Evolutionary conservation across 2,113 vertebrate species (phyloP).

Genomic region (Coregonus clupeaformis): DNA sequence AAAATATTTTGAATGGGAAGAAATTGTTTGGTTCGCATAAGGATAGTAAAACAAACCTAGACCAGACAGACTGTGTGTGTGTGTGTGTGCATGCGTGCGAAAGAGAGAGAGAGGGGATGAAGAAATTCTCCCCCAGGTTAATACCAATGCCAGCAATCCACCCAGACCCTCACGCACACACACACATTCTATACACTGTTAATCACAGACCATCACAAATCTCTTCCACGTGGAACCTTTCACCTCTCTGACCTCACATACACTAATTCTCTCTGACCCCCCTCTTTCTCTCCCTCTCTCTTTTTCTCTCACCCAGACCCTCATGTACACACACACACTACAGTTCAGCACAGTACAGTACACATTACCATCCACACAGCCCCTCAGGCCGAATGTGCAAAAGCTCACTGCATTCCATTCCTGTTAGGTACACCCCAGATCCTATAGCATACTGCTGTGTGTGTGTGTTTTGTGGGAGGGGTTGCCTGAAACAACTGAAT

Average conservation of each 20-base stretch:
- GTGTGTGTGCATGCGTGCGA: slow-evolving; percentile 11
- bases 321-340: slow-evolving; percentile 15
- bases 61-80: slow-evolving; percentile 18
- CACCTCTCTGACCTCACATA: slow-evolving; percentile 57
- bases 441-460: slow-evolving; percentile 69
- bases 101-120: not conserved
- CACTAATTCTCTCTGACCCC: not conserved
- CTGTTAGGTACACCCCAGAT: slow-evolving; percentile 75
- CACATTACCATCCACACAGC: slow-evolving; percentile 49
- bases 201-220: slow-evolving; percentile 50
- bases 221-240: slow-evolving; percentile 54
- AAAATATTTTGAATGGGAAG: too few species aligned
- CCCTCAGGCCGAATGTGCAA: slow-evolving; percentile 73
- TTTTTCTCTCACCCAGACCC: not conserved
- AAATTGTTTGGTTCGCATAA: too few species aligned
- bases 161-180: slow-evolving; percentile 2
- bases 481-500: slow-evolving; percentile 5
- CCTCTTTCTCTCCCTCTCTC: too few species aligned
- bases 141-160: slow-evolving; percentile 48
- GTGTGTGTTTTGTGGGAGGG: slow-evolving; percentile 21
- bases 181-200: slow-evolving; percentile 16
- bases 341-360: slow-evolving; percentile 19
- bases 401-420: slow-evolving; percentile 75
- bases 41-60: too few species aligned
- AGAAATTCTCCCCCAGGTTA: slow-evolving; percentile 41